Evolutionary conservation across 2,797 vertebrate genomes (phyloP).

Genomic region (Urosaurus nigricauda): DNA sequence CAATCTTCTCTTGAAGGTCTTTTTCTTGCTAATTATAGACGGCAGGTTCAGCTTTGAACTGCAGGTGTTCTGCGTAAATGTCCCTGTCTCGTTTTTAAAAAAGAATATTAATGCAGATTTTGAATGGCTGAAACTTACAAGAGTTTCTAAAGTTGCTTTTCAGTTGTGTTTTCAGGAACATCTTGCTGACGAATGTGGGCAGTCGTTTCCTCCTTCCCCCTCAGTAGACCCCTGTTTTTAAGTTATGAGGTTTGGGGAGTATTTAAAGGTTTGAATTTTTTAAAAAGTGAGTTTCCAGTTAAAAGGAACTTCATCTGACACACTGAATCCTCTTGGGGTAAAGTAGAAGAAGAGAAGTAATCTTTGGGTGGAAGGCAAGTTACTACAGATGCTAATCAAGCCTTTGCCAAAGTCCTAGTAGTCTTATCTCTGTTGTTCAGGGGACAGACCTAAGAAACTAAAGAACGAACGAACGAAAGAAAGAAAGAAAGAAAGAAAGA

Average conservation of each 20-base stretch:
- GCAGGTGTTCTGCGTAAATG: slow-evolving; percentile 18
- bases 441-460: background rate
- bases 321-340: background rate
- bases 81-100: background rate
- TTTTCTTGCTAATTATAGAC: slow-evolving; percentile 3
- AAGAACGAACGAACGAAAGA: background rate
- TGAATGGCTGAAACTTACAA: slow-evolving; percentile 10
- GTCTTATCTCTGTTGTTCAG: slow-evolving; percentile 23
- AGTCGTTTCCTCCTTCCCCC: too few relatives aligned
- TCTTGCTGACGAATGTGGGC: background rate
- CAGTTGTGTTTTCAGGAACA: background rate
- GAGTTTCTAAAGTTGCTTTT: background rate
- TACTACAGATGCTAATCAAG: too few relatives aligned
- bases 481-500: too few relatives aligned
- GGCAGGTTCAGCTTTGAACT: background rate
- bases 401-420: background rate
- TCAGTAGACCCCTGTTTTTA: accelerated
- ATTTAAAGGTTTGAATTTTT: background rate
- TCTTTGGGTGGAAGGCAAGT: background rate
- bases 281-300: background rate
- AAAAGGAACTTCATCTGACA: background rate
- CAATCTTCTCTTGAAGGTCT: background rate
- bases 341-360: background rate
- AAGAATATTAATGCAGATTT: background rate
- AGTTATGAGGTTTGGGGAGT: background rate